phyloP scores from a whole-genome alignment of 2,888 invertebrate genomes.

The Tipula vernalis region DNA sequence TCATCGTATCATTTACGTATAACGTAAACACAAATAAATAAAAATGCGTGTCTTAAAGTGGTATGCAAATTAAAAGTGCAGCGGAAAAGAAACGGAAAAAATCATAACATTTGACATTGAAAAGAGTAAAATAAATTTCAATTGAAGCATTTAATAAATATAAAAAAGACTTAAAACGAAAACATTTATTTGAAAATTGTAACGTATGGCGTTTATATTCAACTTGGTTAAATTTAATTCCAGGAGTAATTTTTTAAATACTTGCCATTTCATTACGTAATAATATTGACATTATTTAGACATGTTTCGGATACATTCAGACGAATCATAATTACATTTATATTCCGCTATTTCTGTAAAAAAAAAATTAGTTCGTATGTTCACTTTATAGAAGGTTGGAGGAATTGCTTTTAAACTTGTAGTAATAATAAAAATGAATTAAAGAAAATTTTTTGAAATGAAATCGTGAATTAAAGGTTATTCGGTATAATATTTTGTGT shows the following conservation, averaged over 20 bases:
- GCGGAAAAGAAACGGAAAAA: neutral
- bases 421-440: neutral
- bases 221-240: neutral
- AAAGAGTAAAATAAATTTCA: neutral
- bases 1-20: too few relatives aligned
- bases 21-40: too few relatives aligned
- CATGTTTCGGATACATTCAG: neutral
- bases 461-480: neutral
- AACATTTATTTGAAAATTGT: neutral
- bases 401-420: neutral
- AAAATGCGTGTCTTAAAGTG: too few relatives aligned
- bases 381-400: neutral
- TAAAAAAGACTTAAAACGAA: neutral
- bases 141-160: neutral
- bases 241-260: neutral
- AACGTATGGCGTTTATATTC: neutral
- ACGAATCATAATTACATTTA: too few relatives aligned
- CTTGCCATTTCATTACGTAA: neutral
- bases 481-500: neutral
- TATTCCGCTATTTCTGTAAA: too few relatives aligned
- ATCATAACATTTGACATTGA: neutral
- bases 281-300: neutral
- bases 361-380: neutral
- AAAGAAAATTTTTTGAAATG: neutral
- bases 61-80: too few relatives aligned